A percentile compares a stretch with the other conserved stretches of the same genome.
phyloP scores from a whole-genome alignment of 2,113 vertebrate genomes.

The Chunga burmeisteri region DNA sequence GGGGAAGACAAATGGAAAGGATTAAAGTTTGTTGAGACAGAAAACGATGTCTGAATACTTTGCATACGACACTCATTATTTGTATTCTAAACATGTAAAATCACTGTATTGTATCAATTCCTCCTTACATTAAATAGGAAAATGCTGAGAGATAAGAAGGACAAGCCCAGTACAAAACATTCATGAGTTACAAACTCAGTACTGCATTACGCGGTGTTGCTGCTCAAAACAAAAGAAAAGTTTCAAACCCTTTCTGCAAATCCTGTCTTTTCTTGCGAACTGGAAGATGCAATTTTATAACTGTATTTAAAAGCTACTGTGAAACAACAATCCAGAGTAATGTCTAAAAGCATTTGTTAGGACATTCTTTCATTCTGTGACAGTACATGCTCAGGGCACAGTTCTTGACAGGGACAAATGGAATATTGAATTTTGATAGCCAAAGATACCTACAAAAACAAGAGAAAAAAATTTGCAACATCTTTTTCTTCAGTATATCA shows the following conservation, averaged over 20 bases:
- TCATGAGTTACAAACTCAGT: not conserved
- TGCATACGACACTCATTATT: not conserved
- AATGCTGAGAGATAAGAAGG: not conserved
- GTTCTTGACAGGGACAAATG: not conserved
- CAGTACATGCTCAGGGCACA: not conserved
- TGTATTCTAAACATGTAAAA: not conserved
- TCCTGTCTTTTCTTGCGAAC: not conserved
- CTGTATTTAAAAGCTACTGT: constrained; percentile 17
- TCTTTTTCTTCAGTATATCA: not conserved
- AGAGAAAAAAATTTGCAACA: not conserved
- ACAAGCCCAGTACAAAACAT: not conserved
- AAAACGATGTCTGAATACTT: not conserved
- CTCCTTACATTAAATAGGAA: not conserved
- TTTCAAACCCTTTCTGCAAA: not conserved
- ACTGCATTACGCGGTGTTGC: not conserved
- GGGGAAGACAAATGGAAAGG: not conserved
- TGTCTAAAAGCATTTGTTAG: constrained; percentile 17
- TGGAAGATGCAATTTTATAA: constrained; percentile 19
- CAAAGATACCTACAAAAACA: not conserved
- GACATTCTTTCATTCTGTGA: not conserved
- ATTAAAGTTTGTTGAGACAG: not conserved
- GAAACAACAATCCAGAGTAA: not conserved
- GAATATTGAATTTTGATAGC: not conserved
- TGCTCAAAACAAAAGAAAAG: not conserved
- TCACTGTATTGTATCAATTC: not conserved